phyloP scores from a whole-genome alignment of 2,113 vertebrate species.

The Vidua chalybeata region DNA sequence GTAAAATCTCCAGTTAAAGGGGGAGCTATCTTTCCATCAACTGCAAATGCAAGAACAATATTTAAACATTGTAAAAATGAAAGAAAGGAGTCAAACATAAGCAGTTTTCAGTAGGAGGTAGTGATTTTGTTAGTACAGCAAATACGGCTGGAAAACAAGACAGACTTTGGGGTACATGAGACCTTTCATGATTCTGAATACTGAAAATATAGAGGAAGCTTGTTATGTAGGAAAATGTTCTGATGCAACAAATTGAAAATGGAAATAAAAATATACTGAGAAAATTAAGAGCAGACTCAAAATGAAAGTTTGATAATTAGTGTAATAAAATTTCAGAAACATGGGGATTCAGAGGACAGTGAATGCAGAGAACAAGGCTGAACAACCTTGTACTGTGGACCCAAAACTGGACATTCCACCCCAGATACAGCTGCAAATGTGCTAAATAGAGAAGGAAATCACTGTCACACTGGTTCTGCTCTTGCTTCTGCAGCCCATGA shows the following conservation, averaged over 20 bases:
- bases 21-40: conserved; percentile 35
- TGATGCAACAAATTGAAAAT: not conserved
- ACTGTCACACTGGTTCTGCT: not conserved
- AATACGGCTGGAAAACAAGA: not conserved
- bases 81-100: not conserved
- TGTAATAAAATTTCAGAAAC: not conserved
- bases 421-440: not conserved
- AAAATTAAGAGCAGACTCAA: not conserved
- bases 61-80: not conserved
- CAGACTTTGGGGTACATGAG: not conserved
- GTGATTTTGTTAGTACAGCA: not conserved
- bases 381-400: not conserved
- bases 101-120: not conserved
- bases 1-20: conserved; percentile 37
- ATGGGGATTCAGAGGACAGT: not conserved
- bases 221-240: not conserved
- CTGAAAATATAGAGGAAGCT: not conserved
- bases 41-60: conserved; percentile 23
- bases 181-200: not conserved
- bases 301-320: not conserved
- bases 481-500: not conserved
- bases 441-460: not conserved
- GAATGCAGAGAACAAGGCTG: not conserved
- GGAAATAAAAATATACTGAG: not conserved
- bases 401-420: not conserved